Conservation (phyloP, 2,888 invertebrate genomes). For the Nephrotoma guestfalica region DNA sequence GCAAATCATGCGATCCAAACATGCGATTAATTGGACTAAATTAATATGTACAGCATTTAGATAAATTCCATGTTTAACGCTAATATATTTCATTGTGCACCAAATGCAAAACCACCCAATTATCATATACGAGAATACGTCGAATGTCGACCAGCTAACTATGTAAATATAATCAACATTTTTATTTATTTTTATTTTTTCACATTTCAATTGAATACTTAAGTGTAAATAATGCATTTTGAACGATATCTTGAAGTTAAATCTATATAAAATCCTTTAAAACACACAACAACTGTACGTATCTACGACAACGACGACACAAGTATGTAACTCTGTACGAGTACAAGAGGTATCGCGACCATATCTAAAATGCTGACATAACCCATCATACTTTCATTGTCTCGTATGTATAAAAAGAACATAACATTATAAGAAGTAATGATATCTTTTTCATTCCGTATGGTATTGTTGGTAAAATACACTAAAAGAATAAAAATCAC, state of each 20-base stretch:
- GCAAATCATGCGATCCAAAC: no score
- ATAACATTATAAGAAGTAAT: not conserved
- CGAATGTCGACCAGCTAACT: not conserved
- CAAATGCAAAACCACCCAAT: not conserved
- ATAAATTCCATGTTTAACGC: not conserved
- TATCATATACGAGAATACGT: not conserved
- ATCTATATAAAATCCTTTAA: not conserved
- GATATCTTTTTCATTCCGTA: not conserved
- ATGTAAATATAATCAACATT: not conserved
- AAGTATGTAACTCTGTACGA: not conserved
- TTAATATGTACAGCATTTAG: no score
- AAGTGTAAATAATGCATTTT: not conserved
- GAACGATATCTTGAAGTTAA: not conserved
- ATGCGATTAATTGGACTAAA: no score
- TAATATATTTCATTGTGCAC: not conserved
- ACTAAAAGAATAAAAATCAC: not conserved
- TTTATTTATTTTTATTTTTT: not conserved
- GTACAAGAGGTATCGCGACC: not conserved
- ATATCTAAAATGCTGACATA: not conserved
- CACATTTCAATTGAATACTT: not conserved
- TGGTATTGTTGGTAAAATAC: not conserved
- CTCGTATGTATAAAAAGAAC: not conserved
- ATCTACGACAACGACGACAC: not conserved
- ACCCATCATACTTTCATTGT: not conserved
- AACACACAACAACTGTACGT: not conserved